phyloP scores from a whole-genome alignment of 2,797 vertebrate species.

The Synaphobranchus kaupii region DNA sequence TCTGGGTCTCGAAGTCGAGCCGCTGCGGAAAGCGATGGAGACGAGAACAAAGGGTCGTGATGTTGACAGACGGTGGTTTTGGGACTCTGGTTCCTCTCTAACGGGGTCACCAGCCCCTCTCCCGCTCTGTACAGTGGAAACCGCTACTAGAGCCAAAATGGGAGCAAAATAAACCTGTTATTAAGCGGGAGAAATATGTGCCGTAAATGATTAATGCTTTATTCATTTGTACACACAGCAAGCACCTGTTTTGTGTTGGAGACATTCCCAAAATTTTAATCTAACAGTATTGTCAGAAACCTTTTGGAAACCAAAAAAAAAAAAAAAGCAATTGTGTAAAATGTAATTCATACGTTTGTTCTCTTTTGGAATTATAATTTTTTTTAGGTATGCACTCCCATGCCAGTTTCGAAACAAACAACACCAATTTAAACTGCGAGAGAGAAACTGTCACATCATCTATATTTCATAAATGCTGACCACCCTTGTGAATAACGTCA shows the following conservation, averaged over 20 bases:
- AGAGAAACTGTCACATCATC: background rate
- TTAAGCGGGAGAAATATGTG: conserved; percentile 47
- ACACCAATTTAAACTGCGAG: background rate
- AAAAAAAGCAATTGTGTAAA: conserved; percentile 47
- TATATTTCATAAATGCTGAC: background rate
- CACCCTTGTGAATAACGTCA: background rate
- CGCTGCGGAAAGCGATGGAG: conserved; percentile 78
- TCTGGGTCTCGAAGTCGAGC: conserved; percentile 91
- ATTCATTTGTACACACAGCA: conserved; percentile 51
- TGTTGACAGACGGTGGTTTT: conserved; percentile 63
- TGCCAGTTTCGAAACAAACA: conserved; percentile 43
- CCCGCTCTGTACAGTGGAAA: conserved; percentile 10
- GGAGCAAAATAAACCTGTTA: conserved; percentile 36
- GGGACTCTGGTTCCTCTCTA: conserved; percentile 59
- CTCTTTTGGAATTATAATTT: conserved; percentile 52
- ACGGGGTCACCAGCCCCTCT: conserved; percentile 29
- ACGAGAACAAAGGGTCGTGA: conserved; percentile 63
- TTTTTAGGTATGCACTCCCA: conserved; percentile 39
- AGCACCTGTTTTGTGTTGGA: conserved; percentile 50
- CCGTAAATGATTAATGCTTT: conserved; percentile 45
- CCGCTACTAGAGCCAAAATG: conserved; percentile 24
- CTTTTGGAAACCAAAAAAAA: conserved; percentile 29
- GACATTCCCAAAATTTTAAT: conserved; percentile 51
- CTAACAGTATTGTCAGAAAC: conserved; percentile 47
- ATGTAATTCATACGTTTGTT: conserved; percentile 53